phyloP scores from a whole-genome alignment of 2,797 vertebrate species.

The Paguma larvata region DNA sequence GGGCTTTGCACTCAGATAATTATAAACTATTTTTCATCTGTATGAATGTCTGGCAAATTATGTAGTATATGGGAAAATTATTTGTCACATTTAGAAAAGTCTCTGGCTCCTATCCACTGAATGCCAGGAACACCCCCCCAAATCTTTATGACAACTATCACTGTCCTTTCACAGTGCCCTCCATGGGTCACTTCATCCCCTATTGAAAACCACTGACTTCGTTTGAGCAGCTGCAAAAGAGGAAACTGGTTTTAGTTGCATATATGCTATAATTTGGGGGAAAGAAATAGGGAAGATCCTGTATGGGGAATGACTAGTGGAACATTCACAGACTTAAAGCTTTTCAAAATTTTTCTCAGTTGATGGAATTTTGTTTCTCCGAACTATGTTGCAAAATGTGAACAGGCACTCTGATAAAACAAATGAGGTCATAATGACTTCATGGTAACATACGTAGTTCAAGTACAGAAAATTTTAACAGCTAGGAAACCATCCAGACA shows the following conservation, averaged over 20 bases:
- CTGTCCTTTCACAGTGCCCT: neutral
- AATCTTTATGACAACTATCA: neutral
- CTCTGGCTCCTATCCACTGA: neutral
- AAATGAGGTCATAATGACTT: conserved; percentile 72
- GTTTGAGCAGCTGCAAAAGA: neutral
- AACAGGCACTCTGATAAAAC: conserved; percentile 11
- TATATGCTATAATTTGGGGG: conserved; percentile 21
- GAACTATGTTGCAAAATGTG: conserved; percentile 4
- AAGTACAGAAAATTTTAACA: conserved; percentile 35
- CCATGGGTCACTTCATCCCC: neutral
- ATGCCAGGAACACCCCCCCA: neutral
- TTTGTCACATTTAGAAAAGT: neutral
- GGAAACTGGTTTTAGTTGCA: conserved; percentile 31
- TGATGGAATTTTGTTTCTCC: conserved; percentile 62
- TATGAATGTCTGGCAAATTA: neutral
- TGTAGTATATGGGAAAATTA: neutral
- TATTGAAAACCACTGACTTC: neutral
- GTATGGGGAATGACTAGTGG: neutral
- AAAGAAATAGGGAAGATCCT: conserved; percentile 49
- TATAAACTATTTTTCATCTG: neutral
- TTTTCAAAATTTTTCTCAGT: conserved; percentile 36
- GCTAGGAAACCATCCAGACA: neutral
- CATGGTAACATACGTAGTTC: neutral
- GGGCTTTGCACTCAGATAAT: neutral
- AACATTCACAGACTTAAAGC: neutral